Conservation (phyloP, 2,888 invertebrate species). For the Trissonchulus latispiculum region DNA sequence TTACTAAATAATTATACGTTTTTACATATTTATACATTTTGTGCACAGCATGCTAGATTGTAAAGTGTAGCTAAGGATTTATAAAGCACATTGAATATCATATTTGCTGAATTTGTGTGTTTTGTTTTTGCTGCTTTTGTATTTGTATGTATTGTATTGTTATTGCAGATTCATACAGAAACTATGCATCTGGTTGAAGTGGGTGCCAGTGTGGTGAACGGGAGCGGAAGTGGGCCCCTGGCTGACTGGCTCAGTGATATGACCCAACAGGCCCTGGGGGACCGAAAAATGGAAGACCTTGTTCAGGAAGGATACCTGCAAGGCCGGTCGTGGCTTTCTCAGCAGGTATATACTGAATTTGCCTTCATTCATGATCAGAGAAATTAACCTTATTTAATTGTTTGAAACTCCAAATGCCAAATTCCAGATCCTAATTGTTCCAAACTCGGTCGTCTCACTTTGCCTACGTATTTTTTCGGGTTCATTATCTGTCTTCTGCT, state of each 20-base stretch:
- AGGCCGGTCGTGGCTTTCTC: slow-evolving; percentile 37
- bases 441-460: not conserved
- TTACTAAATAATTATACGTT: slow-evolving; percentile 17
- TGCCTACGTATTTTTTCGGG: too few relatives aligned
- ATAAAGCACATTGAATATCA: too few relatives aligned
- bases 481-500: too few relatives aligned
- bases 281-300: slow-evolving; percentile 39
- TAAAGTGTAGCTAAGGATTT: not conserved
- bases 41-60: not conserved
- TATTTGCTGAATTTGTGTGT: too few relatives aligned
- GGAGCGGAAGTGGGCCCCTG: slow-evolving; percentile 26
- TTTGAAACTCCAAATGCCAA: not conserved
- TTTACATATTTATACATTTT: not conserved
- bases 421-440: not conserved
- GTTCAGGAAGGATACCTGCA: slow-evolving; percentile 41
- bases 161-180: slow-evolving; percentile 22
- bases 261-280: slow-evolving; percentile 37
- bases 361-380: not conserved
- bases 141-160: too few relatives aligned
- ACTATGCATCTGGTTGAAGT: slow-evolving; percentile 31
- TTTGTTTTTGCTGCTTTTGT: too few relatives aligned
- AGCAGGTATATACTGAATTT: slow-evolving; percentile 28
- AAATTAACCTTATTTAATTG: not conserved
- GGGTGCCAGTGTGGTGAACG: slow-evolving; percentile 33
- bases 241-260: slow-evolving; percentile 40